These are phyloP conservation scores for Gouania willdenowi DNA, from an alignment of 2,797 vertebrate species.

Conservation along the genomic window DNA sequence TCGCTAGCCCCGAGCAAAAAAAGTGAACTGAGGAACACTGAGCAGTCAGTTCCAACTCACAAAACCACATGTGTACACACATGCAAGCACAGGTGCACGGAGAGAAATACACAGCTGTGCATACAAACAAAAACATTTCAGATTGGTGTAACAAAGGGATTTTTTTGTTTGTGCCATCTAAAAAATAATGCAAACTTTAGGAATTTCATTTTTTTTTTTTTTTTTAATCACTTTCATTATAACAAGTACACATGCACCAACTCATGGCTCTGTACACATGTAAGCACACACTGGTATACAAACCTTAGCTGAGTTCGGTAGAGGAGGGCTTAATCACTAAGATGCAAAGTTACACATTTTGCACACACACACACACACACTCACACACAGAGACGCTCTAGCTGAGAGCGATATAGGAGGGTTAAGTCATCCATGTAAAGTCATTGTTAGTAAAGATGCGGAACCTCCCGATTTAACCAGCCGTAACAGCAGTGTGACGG, in stretches of 20 bases:
- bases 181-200: no score
- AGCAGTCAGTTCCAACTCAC: slow-evolving; percentile 27
- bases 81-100: not conserved
- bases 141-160: slow-evolving; percentile 14
- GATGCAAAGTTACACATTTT: slow-evolving; percentile 12
- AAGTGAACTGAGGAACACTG: slow-evolving; percentile 43
- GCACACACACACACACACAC: slow-evolving; percentile 13
- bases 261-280: no score
- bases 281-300: no score
- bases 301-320: no score
- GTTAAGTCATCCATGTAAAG: slow-evolving; percentile 63
- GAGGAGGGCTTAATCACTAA: no score
- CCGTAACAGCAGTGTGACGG: slow-evolving; percentile 63
- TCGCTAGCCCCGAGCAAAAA: slow-evolving; percentile 55
- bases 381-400: slow-evolving; percentile 14
- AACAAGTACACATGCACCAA: no score
- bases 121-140: slow-evolving; percentile 32
- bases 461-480: slow-evolving; percentile 69
- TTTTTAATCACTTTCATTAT: no score
- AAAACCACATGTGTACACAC: slow-evolving; percentile 2
- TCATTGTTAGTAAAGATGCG: slow-evolving; percentile 69
- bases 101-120: slow-evolving; percentile 28
- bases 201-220: no score
- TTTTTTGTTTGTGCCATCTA: no score
- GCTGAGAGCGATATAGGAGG: slow-evolving; percentile 46